phyloP scores from a whole-genome alignment of 2,797 vertebrate genomes.

The Avahi laniger region DNA sequence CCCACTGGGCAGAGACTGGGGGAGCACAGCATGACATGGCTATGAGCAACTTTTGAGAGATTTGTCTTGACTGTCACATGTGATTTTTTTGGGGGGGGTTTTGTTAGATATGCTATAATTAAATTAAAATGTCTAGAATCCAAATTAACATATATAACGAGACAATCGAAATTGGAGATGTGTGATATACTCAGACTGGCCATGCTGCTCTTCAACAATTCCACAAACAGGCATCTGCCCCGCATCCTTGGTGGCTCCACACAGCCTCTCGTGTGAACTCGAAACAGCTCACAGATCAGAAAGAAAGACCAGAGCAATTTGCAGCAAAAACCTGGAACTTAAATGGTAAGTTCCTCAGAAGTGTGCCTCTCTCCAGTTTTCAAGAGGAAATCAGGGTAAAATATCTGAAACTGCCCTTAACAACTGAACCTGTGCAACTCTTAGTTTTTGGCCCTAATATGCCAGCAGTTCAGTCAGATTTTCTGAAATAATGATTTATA shows the following conservation, averaged over 20 bases:
- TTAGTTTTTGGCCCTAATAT: background rate
- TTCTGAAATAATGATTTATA: background rate
- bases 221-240: background rate
- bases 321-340: background rate
- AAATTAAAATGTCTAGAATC: constrained; percentile 22
- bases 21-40: background rate
- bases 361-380: background rate
- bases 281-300: background rate
- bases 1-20: background rate
- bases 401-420: background rate
- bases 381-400: background rate
- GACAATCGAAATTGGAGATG: background rate
- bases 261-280: background rate
- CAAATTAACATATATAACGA: background rate
- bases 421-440: background rate
- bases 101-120: background rate
- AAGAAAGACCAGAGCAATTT: background rate
- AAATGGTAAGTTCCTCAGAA: background rate
- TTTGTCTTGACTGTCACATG: background rate
- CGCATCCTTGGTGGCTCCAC: accelerated
- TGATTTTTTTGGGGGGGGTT: background rate
- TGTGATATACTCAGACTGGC: background rate
- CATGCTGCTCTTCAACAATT: background rate
- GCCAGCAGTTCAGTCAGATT: background rate
- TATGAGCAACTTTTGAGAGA: background rate